A percentile compares a stretch with the other conserved stretches of the same genome.
Evolutionary conservation across 2,888 invertebrate species (phyloP).

Genomic region (Drosophila recens): DNA sequence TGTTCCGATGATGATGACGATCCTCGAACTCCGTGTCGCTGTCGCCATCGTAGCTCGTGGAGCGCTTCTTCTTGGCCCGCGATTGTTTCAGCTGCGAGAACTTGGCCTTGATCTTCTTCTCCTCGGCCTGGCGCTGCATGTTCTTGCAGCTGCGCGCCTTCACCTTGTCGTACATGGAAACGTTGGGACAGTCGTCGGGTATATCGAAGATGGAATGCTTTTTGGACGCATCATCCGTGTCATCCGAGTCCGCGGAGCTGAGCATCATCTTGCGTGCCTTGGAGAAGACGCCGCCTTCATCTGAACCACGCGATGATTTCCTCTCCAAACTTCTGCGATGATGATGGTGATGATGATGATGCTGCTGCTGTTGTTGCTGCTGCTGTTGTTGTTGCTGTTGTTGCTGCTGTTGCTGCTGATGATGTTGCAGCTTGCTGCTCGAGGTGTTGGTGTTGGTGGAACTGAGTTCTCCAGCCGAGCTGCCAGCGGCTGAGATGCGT

Average conservation of each 20-base stretch:
- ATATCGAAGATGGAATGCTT: constrained; percentile 97
- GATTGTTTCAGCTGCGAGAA: constrained; percentile 95
- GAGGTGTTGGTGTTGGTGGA: constrained; percentile 46
- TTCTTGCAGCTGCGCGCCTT: constrained; percentile 97
- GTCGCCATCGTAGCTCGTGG: constrained; percentile 95
- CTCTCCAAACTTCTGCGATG: constrained; percentile 75
- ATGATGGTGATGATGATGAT: constrained; percentile 59
- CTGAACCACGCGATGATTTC: constrained; percentile 70
- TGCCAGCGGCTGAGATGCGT: constrained; percentile 73
- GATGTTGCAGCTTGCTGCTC: constrained; percentile 57
- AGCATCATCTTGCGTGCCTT: constrained; percentile 85
- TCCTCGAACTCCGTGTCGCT: constrained; percentile 89
- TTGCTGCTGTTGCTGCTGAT: constrained; percentile 27
- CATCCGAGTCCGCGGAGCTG: constrained; percentile 91
- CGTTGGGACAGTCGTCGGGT: constrained; percentile 93
- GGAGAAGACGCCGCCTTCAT: constrained; percentile 67
- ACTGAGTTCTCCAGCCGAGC: constrained; percentile 72
- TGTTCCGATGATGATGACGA: constrained; percentile 73
- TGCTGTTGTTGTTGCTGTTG: constrained; percentile 27
- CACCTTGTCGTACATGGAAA: constrained; percentile 99
- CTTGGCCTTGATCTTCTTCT: constrained; percentile 95
- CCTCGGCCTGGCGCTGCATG: constrained; percentile 96
- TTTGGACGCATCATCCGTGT: constrained; percentile 86
- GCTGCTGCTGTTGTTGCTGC: constrained; percentile 29
- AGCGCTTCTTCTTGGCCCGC: constrained; percentile 94